Conservation (phyloP, 2,113 vertebrate genomes). For the Tachycineta bicolor region DNA sequence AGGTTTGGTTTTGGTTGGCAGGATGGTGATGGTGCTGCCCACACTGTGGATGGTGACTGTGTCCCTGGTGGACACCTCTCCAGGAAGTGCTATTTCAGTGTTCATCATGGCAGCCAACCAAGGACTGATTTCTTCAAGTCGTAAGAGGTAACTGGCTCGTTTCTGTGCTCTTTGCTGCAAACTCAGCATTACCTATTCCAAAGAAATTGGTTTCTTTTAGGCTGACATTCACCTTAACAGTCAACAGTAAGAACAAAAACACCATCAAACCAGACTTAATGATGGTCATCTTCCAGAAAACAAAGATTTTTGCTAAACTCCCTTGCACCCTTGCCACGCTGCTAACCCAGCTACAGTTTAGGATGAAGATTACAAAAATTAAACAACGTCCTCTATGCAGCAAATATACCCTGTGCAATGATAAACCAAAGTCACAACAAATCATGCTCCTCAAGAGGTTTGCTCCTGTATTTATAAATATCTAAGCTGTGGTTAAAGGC, state of each 20-base stretch:
- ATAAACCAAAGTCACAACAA: neutral
- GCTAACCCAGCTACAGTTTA: neutral
- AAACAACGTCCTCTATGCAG: neutral
- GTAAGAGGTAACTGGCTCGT: slow-evolving; percentile 91
- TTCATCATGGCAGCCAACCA: slow-evolving; percentile 89
- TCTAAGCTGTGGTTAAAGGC: neutral
- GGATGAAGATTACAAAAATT: neutral
- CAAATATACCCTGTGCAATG: neutral
- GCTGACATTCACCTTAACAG: neutral
- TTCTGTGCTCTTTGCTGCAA: slow-evolving; percentile 97
- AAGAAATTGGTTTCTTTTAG: neutral
- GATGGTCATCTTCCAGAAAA: neutral
- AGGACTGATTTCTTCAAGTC: slow-evolving; percentile 94
- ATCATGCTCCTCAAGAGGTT: neutral
- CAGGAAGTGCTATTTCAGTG: slow-evolving; percentile 95
- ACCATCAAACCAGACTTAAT: neutral
- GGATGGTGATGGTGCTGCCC: slow-evolving; percentile 93
- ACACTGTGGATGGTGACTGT: slow-evolving; percentile 94
- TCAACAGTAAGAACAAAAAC: neutral
- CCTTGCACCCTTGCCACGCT: neutral
- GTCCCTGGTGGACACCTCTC: slow-evolving; percentile 93
- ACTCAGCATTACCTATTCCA: slow-evolving; percentile 91
- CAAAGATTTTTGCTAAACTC: neutral
- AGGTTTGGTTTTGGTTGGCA: slow-evolving; percentile 98
- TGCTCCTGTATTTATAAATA: neutral